Evolutionary conservation across 1,140 invertebrate genomes (phyloP).

Genomic region (Lordiphosa stackelbergi): DNA sequence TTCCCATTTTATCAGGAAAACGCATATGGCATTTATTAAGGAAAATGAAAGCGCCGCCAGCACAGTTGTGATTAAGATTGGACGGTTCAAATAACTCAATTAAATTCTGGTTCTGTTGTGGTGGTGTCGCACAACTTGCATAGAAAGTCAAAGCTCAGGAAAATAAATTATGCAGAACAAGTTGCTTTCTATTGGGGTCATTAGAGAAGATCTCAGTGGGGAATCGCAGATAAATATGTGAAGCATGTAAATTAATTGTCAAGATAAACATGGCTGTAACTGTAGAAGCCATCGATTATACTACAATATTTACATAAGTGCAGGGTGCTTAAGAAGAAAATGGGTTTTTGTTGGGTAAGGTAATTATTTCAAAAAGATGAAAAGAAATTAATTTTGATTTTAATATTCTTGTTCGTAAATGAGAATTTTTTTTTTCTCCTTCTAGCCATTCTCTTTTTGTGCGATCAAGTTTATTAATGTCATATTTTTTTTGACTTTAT

Average conservation of each 20-base stretch:
- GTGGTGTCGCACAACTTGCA: constrained; percentile 37
- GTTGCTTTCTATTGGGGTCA: constrained; percentile 56
- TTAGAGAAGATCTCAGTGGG: constrained; percentile 28
- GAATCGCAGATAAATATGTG: constrained; percentile 31
- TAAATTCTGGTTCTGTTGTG: constrained; percentile 17
- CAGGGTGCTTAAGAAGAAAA: too few relatives aligned
- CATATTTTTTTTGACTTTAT: too few relatives aligned
- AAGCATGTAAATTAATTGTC: constrained; percentile 16
- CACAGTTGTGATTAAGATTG: constrained; percentile 30
- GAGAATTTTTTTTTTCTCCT: too few relatives aligned
- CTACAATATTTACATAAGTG: too few relatives aligned
- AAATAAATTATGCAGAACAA: constrained; percentile 65
- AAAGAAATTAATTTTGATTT: too few relatives aligned
- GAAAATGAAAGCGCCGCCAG: constrained; percentile 64
- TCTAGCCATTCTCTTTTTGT: too few relatives aligned
- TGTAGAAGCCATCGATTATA: too few relatives aligned
- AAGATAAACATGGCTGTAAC: neutral
- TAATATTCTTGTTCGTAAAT: too few relatives aligned
- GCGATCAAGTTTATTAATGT: too few relatives aligned
- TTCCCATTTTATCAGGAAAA: constrained; percentile 71
- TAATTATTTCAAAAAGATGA: too few relatives aligned
- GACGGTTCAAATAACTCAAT: constrained; percentile 19
- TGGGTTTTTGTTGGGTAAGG: too few relatives aligned
- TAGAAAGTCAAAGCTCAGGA: constrained; percentile 33
- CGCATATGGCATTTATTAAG: constrained; percentile 35